These are phyloP conservation scores for Chelon labrosus DNA, from an alignment of 2,797 vertebrate species.

Conservation along the genomic window DNA sequence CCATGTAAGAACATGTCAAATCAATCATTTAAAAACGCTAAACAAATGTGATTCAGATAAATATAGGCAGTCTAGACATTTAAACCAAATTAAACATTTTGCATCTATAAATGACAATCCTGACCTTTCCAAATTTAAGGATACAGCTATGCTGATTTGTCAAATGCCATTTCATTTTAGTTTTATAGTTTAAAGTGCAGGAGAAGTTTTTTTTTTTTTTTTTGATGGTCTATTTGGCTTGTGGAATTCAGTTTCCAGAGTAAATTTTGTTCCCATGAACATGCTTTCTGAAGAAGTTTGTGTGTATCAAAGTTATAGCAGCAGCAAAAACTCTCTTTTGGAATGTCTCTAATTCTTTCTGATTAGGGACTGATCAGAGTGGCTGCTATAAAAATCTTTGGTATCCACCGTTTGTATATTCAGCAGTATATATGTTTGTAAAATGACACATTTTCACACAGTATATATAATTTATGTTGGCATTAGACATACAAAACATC, in stretches of 20 bases:
- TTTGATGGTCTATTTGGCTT: not conserved
- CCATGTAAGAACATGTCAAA: not conserved
- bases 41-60: constrained; percentile 26
- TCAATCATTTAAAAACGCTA: constrained; percentile 7
- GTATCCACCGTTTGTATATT: constrained; percentile 5
- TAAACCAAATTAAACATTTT: not conserved
- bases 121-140: not conserved
- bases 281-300: constrained; percentile 12
- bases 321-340: not conserved
- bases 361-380: constrained; percentile 15
- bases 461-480: constrained; percentile 55
- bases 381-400: constrained; percentile 14
- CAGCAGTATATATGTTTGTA: constrained; percentile 28
- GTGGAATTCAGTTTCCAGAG: not conserved
- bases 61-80: not conserved
- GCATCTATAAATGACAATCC: not conserved
- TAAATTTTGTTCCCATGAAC: constrained; percentile 1
- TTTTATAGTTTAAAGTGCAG: not conserved
- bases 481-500: constrained; percentile 69
- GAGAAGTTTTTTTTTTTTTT: not conserved
- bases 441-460: constrained; percentile 25
- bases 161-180: not conserved
- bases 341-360: not conserved
- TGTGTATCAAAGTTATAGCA: constrained; percentile 2
- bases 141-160: constrained; percentile 14